Percentiles rank a stretch among this genome's conserved stretches.
Evolutionary conservation across 1,140 invertebrate genomes (phyloP).

Genomic region (Chironomus tepperi): DNA sequence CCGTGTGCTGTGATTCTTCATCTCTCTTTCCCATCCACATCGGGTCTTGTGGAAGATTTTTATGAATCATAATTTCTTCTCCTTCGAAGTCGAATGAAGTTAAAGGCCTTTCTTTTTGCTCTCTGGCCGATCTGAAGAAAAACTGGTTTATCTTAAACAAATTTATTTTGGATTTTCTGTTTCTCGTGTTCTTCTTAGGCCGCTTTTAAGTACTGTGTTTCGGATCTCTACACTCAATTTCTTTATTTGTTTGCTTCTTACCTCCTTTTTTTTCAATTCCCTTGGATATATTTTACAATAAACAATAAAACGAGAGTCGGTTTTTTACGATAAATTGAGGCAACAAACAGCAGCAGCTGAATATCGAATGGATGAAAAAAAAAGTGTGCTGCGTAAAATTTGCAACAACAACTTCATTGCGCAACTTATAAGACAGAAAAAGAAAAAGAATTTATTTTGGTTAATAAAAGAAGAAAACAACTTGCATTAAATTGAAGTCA

Average conservation of each 20-base stretch:
- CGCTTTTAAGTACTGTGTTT: neutral
- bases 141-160: neutral
- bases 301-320: neutral
- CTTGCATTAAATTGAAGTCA: neutral
- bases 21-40: no score
- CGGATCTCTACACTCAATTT: slow-evolving; percentile 11
- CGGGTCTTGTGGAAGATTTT: neutral
- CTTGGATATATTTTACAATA: neutral
- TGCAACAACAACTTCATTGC: slow-evolving; percentile 1
- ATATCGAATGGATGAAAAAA: neutral
- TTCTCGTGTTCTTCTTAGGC: neutral
- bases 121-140: neutral
- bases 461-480: no score
- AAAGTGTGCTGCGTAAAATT: neutral
- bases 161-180: no score
- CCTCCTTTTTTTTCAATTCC: neutral
- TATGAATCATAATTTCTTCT: neutral
- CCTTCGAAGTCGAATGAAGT: neutral
- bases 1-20: no score
- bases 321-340: neutral
- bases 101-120: neutral
- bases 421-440: neutral
- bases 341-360: neutral
- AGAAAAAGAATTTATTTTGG: no score
- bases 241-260: neutral